Conservation (phyloP, 2,113 vertebrate genomes). For the Miniopterus natalensis region DNA sequence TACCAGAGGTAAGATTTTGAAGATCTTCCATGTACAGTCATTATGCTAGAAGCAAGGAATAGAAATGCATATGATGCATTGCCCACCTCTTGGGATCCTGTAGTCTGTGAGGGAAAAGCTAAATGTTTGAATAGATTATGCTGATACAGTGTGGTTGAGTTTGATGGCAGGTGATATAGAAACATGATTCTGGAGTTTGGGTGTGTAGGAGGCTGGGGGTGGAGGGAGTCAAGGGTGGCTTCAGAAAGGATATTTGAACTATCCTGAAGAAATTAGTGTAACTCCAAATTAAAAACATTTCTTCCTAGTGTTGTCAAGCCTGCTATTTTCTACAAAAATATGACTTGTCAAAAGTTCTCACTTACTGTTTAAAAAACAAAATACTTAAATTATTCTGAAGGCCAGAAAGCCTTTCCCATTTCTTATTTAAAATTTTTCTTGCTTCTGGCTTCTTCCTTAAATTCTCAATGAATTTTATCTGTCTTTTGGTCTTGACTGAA, state of each 20-base stretch:
- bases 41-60: not conserved
- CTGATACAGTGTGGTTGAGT: not conserved
- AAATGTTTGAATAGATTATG: conserved; percentile 4
- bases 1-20: conserved; percentile 28
- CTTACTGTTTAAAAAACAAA: conserved; percentile 36
- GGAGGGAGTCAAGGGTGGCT: not conserved
- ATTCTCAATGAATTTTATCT: conserved; percentile 46
- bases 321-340: not conserved
- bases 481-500: not conserved
- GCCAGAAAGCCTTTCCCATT: not conserved
- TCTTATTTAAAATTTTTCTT: not conserved
- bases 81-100: not conserved
- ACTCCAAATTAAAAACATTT: conserved; percentile 1
- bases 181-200: not conserved
- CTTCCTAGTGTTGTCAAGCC: not conserved
- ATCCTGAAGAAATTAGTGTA: not conserved
- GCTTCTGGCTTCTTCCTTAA: not conserved
- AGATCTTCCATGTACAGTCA: not conserved
- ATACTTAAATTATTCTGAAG: conserved; percentile 6
- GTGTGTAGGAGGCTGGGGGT: not conserved
- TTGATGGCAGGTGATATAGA: not conserved
- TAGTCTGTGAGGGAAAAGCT: not conserved
- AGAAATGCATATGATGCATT: not conserved
- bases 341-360: not conserved
- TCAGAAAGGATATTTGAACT: conserved; percentile 15